These are phyloP conservation scores for Oxyruncus cristatus DNA, from an alignment of 2,113 vertebrate genomes.

Conservation along the genomic window DNA sequence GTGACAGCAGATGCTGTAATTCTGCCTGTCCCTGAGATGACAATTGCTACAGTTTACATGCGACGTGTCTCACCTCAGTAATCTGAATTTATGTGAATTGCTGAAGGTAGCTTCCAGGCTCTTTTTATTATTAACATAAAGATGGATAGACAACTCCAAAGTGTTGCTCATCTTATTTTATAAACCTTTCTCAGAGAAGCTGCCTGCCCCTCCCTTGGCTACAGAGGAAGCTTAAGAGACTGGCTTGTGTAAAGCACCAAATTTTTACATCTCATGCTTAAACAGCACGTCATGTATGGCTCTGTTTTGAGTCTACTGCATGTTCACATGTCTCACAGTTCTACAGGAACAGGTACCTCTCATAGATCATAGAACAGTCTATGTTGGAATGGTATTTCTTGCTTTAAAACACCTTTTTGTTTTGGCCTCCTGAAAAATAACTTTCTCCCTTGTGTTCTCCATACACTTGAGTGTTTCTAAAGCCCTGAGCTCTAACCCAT, in stretches of 20 bases:
- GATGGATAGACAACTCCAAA: neutral
- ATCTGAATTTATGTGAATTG: constrained; percentile 5
- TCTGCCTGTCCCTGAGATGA: neutral
- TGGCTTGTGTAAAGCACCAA: neutral
- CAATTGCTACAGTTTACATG: neutral
- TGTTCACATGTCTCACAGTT: neutral
- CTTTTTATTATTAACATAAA: constrained; percentile 23
- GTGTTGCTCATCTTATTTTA: neutral
- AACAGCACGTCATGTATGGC: neutral
- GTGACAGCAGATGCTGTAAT: neutral
- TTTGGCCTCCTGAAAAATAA: neutral
- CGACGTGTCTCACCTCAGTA: neutral
- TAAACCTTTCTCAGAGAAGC: neutral
- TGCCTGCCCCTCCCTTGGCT: neutral
- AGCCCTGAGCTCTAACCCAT: neutral
- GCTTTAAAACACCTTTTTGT: neutral
- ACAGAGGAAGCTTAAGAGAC: neutral
- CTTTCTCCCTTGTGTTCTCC: neutral
- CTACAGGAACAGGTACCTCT: neutral
- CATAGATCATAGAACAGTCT: neutral
- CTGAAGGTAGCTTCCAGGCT: neutral
- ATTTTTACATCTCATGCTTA: neutral
- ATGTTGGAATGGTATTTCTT: neutral
- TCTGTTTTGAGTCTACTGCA: neutral
- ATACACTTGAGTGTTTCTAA: neutral